phyloP scores from a whole-genome alignment of 2,113 vertebrate species.

The Rousettus leschenaultii region DNA sequence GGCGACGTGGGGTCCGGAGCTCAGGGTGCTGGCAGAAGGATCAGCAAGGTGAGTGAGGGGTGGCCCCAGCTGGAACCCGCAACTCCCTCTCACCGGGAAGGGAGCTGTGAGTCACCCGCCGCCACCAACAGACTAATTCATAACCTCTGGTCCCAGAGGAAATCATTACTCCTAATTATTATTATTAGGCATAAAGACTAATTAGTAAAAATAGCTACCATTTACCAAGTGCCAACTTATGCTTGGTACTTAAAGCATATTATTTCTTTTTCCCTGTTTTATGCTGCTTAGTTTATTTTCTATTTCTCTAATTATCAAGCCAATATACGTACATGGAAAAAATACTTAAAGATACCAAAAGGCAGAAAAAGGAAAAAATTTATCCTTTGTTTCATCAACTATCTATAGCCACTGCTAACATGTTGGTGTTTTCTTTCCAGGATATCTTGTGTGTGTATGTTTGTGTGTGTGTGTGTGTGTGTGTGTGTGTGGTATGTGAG shows the following conservation, averaged over 20 bases:
- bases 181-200: constrained; percentile 73
- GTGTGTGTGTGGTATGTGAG: neutral
- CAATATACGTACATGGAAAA: constrained; percentile 38
- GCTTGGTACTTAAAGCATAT: constrained; percentile 44
- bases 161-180: constrained; percentile 66
- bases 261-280: constrained; percentile 28
- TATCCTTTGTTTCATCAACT: neutral
- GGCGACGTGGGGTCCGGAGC: neutral
- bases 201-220: constrained; percentile 74
- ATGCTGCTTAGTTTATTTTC: constrained; percentile 57
- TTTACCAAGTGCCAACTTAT: constrained; percentile 64
- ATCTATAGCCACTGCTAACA: neutral
- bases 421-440: neutral
- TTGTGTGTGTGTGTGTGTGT: too few species aligned
- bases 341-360: neutral
- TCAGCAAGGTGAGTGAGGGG: neutral
- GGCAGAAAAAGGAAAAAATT: neutral
- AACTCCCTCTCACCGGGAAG: neutral
- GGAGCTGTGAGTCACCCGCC: constrained; percentile 17
- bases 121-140: constrained; percentile 38
- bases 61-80: neutral
- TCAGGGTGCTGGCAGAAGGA: neutral
- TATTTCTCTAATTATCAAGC: constrained; percentile 61
- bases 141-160: constrained; percentile 62
- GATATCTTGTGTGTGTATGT: neutral